Base-by-base conservation (phyloP, 2,113 vertebrate genomes). In the Potamarius usumacintae region DNA sequence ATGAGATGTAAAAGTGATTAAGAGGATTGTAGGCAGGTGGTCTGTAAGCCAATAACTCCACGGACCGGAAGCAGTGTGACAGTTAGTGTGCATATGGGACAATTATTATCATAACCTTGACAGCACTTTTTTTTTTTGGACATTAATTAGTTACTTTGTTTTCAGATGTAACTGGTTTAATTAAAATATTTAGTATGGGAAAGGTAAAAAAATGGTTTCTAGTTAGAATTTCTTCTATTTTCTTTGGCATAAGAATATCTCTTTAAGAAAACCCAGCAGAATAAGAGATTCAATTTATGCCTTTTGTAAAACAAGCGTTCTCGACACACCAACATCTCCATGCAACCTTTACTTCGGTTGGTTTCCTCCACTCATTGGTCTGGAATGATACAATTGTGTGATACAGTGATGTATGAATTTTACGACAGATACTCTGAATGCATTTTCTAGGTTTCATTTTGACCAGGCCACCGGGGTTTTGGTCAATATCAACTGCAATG, bases 401-500 rank as follows among this genome's bases (percentile, higher is more conserved):
- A 87, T 88, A 82, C 30, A 71, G 85, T 91, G 90, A 86, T 89
- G 82, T 88, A 86, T 87, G 83, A 76, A 88, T 63, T 85, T 88
- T 72, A 87, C 76, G 48, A 86, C 83, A 82, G 89, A 88, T 85
- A 79, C 84, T 86, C 88, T 87, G 85, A 89, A 88, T 91, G 88
- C 72, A 87, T 30, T 57, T 87, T 86, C 84, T 65, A 78, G 15
- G 71, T 91, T 92, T 93, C 83, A 91, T 94, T 93, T 94, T 89
- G 88, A 65, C 83, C n/a, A 57, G 91, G 92, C 90, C 92, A 88
- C 91, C 82, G 42, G 86, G 86, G 89, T 85, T 88, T 91, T 93
- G 93, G 92, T 94, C 92, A 94, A 92, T 94, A 94, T 91, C 89
- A 93, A 92, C 92, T 93, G 92, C 90, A 92, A 90, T 93, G 92